These are phyloP conservation scores for Dasypogon diadema DNA, from an alignment of 2,888 invertebrate species.

Conservation along the genomic window DNA sequence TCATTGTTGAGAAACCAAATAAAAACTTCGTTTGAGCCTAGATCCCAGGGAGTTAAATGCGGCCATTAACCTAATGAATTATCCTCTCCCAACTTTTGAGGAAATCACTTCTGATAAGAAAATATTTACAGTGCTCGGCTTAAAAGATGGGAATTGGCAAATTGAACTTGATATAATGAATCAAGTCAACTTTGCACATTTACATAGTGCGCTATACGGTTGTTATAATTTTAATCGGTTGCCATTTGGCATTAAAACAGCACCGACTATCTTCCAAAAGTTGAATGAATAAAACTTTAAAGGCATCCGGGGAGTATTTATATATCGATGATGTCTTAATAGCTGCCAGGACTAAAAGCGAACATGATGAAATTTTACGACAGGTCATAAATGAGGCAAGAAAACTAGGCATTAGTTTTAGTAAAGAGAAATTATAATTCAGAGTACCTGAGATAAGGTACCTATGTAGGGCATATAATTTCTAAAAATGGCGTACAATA, in stretches of 20 bases:
- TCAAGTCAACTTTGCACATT: conserved; percentile 58
- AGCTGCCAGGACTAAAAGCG: not conserved
- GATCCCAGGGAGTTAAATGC: too few species aligned
- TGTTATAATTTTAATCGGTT: not conserved
- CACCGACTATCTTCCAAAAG: conserved; percentile 54
- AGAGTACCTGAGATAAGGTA: not conserved
- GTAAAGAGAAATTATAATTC: conserved; percentile 7
- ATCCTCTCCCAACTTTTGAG: too few species aligned
- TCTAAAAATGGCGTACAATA: not conserved
- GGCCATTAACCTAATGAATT: too few species aligned
- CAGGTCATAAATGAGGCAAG: conserved; percentile 2
- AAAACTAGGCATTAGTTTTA: not conserved
- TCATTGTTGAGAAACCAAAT: too few species aligned
- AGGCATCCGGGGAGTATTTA: conserved; percentile 53
- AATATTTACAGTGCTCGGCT: too few species aligned
- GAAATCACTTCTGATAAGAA: too few species aligned
- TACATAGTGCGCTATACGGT: conserved; percentile 57
- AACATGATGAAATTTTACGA: conserved; percentile 23
- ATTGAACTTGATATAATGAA: too few species aligned
- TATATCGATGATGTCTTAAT: too few species aligned
- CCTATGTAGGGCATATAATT: not conserved
- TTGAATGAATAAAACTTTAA: conserved; percentile 56
- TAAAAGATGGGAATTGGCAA: too few species aligned
- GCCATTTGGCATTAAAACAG: too few species aligned
- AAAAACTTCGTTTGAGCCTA: too few species aligned